Base-by-base conservation (phyloP, 2,888 invertebrate genomes). In the Dimorphilus gyrociliatus region DNA sequence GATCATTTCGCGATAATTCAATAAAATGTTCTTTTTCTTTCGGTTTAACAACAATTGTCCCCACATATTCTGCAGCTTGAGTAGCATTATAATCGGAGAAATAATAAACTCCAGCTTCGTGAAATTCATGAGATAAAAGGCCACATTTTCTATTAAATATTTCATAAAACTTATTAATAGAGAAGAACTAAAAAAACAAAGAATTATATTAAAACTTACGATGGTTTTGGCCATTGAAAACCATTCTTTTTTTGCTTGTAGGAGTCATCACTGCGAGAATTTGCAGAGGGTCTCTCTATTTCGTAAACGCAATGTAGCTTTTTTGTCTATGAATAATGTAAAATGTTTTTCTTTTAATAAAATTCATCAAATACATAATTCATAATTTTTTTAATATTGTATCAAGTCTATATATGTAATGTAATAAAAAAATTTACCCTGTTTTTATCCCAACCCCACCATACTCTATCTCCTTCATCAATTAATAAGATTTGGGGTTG, bases 1-100 rank as follows among this genome's bases (percentile, higher is more conserved):
- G 56, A 24, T 47, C 49, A n/a, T n/a, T n/a, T 17, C 48, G 47
- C n/a, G 47, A 46, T 13, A 60, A 39, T 29, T 54, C 48, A 4
- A 61, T 38, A 25, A 47, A 46, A 29, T 57, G 56, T 37, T 60
- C 58, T 23, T 43, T 45, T 17, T 52, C 54, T 36, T 53, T 54
- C 3, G 60, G 59, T 39, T 59, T 60, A 23, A 63, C 63, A 29
- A 61, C 60, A 33, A 63, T 47, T 7, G 60, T 60, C 5, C 63
- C 61, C 1, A 60, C 47, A 36, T 59, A 60, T 30, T 54, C 55
- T 1, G 60, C 61, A 3, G 60, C 55, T 33, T 55, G 55, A 27
- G 59, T 47, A 38, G 50, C 51, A 38, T 55, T 55, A 37, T 55
- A 54, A 40, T 63, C 63, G 2, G 59, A 60, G 47, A 42, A 63